Evolutionary conservation across 2,797 vertebrate genomes (phyloP), one percentile per base, ranked within the genome.

Genomic region (Distichodus sexfasciatus): DNA sequence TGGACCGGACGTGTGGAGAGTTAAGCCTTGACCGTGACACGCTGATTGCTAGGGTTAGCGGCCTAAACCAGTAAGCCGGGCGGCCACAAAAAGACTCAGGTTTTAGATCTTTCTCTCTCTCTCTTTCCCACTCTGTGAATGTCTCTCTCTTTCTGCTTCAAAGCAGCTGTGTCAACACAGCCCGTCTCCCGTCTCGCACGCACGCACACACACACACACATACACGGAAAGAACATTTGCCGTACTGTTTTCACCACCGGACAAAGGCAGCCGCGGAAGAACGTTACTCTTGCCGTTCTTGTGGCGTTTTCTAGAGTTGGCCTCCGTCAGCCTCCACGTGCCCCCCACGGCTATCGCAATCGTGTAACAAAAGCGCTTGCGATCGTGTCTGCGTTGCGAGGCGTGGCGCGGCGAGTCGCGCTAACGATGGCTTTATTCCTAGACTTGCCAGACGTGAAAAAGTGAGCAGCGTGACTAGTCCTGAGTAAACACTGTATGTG

Each of bases 121-220:
- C 3, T 14, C 2, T 29, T n/a, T 12, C 14, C 12, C n/a, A 4
- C 17, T 14, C n/a, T 40, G 9, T 59, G 8, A 8, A 17, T 31
- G n/a, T 62, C 43, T 19, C 41, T 62, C 43, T 33, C 50, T 35
- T 15, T 55, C 29, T 58, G 59, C 51, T 41, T 31, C 59, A 68
- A 73, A 78, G 54, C 88, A 90, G 87, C 89, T 91, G 88, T 88
- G 87, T 90, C 87, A 90, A 90, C 85, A 90, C 47, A 62, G 80
- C 74, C 76, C 23, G 76, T 67, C 63, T 8, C 51, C 64, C 41
- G 19, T 79, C 53, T 72, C 57, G 47, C 58, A 69, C 3, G 36
- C 72, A 62, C 55, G n/a, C n/a, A n/a, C n/a, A n/a, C n/a, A n/a
- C n/a, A 69, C 3, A 26, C 72, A 62, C 55, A 57, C 72, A 14